Evolutionary conservation across 2,888 invertebrate species (phyloP).

Genomic region (Diadegma fenestrale): DNA sequence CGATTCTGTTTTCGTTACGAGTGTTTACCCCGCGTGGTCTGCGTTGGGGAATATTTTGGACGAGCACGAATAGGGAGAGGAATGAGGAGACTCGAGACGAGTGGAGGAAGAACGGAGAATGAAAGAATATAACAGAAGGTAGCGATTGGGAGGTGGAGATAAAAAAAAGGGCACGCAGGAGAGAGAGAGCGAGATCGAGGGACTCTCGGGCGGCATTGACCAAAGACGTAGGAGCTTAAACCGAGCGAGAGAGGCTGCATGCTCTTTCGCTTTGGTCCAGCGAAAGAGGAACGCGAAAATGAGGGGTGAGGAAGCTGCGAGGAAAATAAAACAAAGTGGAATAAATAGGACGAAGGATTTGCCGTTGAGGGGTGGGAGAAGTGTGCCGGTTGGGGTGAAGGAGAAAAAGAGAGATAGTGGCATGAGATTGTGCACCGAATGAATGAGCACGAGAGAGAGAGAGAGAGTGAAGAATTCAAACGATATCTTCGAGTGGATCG

Average conservation of each 20-base stretch:
- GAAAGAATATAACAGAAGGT: conserved; percentile 63
- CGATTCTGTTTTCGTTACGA: conserved; percentile 39
- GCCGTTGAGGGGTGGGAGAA: conserved; percentile 30
- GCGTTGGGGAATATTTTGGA: background rate
- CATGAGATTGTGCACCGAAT: conserved; percentile 44
- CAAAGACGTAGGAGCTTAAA: conserved; percentile 69
- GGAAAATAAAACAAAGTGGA: conserved; percentile 53
- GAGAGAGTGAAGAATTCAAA: conserved; percentile 60
- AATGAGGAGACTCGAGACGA: conserved; percentile 35
- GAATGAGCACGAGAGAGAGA: conserved; percentile 41
- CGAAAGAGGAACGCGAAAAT: conserved; percentile 56
- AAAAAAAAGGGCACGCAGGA: conserved; percentile 73
- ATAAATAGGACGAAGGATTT: conserved; percentile 56
- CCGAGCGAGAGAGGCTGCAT: conserved; percentile 67
- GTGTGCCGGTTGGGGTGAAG: conserved; percentile 46
- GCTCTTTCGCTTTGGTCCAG: conserved; percentile 35
- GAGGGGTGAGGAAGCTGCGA: conserved; percentile 36
- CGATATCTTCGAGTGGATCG: conserved; percentile 77
- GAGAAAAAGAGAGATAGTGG: conserved; percentile 48
- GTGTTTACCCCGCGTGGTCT: conserved; percentile 48
- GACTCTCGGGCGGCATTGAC: conserved; percentile 57
- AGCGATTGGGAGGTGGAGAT: conserved; percentile 79
- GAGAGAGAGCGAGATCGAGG: conserved; percentile 70
- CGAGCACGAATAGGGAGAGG: conserved; percentile 16
- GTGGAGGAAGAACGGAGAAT: conserved; percentile 55